Conservation (phyloP, 2,888 invertebrate species). For the Lordiphosa fenestrarum region DNA sequence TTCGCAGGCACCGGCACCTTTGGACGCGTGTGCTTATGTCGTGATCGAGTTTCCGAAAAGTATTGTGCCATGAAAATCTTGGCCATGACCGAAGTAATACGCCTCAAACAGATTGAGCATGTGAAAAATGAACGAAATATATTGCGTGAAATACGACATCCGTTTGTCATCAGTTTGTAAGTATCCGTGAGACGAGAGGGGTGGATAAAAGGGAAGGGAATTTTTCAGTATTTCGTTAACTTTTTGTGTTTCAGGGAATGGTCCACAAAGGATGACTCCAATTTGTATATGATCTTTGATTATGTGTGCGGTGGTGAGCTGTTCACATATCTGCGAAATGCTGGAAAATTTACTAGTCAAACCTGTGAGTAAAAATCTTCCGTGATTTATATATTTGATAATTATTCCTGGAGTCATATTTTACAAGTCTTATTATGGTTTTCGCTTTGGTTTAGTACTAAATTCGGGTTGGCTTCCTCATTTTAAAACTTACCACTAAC, state of each 20-base stretch:
- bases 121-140: slow-evolving; percentile 98
- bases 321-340: slow-evolving; percentile 96
- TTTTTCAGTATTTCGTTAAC: not conserved
- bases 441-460: too few relatives aligned
- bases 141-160: slow-evolving; percentile 93
- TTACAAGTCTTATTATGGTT: too few relatives aligned
- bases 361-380: slow-evolving; percentile 82
- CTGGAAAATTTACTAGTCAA: slow-evolving; percentile 92
- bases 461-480: too few relatives aligned
- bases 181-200: slow-evolving; percentile 70
- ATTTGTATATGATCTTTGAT: slow-evolving; percentile 98
- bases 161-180: slow-evolving; percentile 97
- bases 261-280: slow-evolving; percentile 93
- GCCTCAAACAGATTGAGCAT: slow-evolving; percentile 97
- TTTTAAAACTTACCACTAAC: too few relatives aligned
- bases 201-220: too few relatives aligned
- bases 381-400: not conserved
- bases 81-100: slow-evolving; percentile 95
- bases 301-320: slow-evolving; percentile 98
- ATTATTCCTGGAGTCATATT: too few relatives aligned
- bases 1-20: slow-evolving; percentile 95
- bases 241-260: slow-evolving; percentile 86
- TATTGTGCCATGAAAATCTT: slow-evolving; percentile 97
- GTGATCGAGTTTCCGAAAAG: slow-evolving; percentile 89
- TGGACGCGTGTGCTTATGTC: slow-evolving; percentile 94